Conservation (phyloP, 2,888 invertebrate species). For the Leucophenga montana region DNA sequence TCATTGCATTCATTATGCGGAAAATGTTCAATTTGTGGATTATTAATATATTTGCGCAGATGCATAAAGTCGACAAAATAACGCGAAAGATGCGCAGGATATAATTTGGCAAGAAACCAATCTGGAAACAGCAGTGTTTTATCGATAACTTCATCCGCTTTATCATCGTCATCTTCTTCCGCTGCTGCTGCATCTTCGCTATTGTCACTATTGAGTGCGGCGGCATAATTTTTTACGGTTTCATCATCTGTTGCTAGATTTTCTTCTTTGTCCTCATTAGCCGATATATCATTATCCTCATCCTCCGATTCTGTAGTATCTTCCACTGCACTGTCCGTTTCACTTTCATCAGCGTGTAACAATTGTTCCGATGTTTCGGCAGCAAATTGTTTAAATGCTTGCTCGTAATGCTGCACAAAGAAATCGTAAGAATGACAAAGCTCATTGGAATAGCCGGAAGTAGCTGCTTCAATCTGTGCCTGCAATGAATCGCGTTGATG, state of each 20-base stretch:
- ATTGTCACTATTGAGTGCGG: constrained; percentile 35
- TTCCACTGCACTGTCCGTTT: constrained; percentile 20
- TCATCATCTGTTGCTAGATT: constrained; percentile 43
- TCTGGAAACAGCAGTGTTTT: constrained; percentile 73
- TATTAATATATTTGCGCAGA: constrained; percentile 79
- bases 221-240: constrained; percentile 26
- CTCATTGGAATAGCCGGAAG: constrained; percentile 78
- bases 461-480: constrained; percentile 77
- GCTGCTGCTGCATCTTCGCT: constrained; percentile 35
- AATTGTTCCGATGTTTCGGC: not conserved
- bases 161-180: constrained; percentile 37
- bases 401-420: constrained; percentile 73
- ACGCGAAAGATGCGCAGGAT: constrained; percentile 78
- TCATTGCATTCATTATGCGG: constrained; percentile 76
- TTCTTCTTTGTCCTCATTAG: constrained; percentile 56
- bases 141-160: constrained; percentile 44
- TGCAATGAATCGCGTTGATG: constrained; percentile 75
- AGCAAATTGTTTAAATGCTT: constrained; percentile 34
- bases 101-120: constrained; percentile 80
- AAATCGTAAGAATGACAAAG: constrained; percentile 77
- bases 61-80: constrained; percentile 81
- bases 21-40: constrained; percentile 83
- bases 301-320: constrained; percentile 31
- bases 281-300: constrained; percentile 48
- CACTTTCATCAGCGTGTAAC: constrained; percentile 2